Base-by-base conservation (phyloP, 2,113 vertebrate species). In the Machaerirhynchus nigripectus region DNA sequence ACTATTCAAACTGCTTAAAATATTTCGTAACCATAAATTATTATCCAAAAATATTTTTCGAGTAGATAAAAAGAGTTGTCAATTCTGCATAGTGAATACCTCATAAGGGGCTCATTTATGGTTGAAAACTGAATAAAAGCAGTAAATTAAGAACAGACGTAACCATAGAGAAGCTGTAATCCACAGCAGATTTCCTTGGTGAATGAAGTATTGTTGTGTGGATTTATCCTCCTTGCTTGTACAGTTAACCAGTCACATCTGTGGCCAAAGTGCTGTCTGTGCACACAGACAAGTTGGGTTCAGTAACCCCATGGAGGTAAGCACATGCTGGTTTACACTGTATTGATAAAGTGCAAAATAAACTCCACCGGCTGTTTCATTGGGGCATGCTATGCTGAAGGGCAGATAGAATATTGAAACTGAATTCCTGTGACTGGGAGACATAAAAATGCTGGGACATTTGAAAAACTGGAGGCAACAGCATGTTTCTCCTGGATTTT, bases 11-110 rank as follows among this genome's bases (percentile, higher is more conserved):
- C 96, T 96, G 96, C 97, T 98, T 98, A 97, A 98, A 97, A 98
- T 98, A 98, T 98, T 98, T 98, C 57, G 77, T 98, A 98, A 97
- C 98, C 98, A 98, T 98, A 98, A 98, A 98, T 98, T 98, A 98
- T 98, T 98, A 98, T 98, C 98, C 97, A 97, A 98, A 98, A 98
- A 98, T 98, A 98, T 98, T 98, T 98, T 98, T 98, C 35, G 75
- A 98, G 98, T 97, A 98, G 98, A 98, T 98, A 98, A 98, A 98
- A 98, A 98, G 98, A 98, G 98, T 98, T 98, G 98, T 98, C 98
- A 98, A 98, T 98, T 98, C 97, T 98, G 96, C 97, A 97, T 98
- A 98, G 97, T 97, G 98, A 98, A 98, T 98, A 97, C 97, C 97
- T 98, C 98, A 98, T 98, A 98, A 98, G 98, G 98, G 98, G 98